Evolutionary conservation across 2,797 vertebrate genomes (phyloP), one percentile per base, ranked within the genome.

Genomic region (Leuciscus waleckii): DNA sequence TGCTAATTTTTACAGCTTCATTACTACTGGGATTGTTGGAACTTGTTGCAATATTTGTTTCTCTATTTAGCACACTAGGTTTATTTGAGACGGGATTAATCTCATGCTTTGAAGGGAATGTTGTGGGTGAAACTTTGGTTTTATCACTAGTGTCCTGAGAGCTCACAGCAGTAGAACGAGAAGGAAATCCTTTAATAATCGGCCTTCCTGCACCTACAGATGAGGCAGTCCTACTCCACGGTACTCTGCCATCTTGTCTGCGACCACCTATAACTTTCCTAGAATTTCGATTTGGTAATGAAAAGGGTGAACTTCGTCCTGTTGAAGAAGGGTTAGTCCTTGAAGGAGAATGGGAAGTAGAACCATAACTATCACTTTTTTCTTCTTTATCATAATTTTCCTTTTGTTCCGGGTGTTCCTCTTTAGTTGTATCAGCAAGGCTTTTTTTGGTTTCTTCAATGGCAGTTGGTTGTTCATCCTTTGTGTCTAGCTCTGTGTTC

Each of bases 61-160:
- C 91, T 88, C 70, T 85, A 86, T 90, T 90, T 26, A 88, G 91
- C 67, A 91, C 74, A 75, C 91, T 90, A 75, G 93, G 90, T 73
- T 94, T 86, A 67, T 86, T 76, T 84, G 88, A 81, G 88, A 39
- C 51, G 32, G 61, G 7, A 32, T 90, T 65, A 81, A 82, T 29
- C 56, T 82, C 89, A 91, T 94, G 91, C 79, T 95, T 89, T 75
- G 92, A 81, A 17, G 90, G 92, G 63, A 93, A 90, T 35, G 81
- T 90, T 11, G 91, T 90, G 9, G 89, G 92, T 19, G 89, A 56
- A 17, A 89, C 92, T 84, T 79, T 94, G 79, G 89, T 83, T 88
- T 89, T 90, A 21, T 93, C 92, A 75, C 90, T 93, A 43, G 89
- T 92, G 70, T 95, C 94, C 88, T 94, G 94, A 74, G 93, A 92